Conservation (phyloP, 2,113 vertebrate species). For the Daphoenositta chrysoptera region DNA sequence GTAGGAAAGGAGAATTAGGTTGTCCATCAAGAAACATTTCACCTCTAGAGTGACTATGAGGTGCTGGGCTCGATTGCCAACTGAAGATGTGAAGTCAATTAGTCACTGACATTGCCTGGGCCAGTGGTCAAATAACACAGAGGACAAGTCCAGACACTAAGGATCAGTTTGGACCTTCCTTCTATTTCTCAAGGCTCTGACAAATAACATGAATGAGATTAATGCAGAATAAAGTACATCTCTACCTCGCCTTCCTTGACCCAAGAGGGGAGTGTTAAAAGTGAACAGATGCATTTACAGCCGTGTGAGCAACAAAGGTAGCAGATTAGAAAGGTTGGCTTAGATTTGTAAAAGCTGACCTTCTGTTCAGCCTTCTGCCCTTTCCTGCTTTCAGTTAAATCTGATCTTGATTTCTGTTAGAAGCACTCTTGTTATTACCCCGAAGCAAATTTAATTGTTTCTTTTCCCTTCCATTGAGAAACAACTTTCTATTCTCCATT, state of each 20-base stretch:
- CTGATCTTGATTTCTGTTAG: background rate
- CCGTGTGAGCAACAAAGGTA: background rate
- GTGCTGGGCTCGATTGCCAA: background rate
- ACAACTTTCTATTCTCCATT: background rate
- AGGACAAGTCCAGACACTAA: background rate
- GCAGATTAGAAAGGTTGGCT: background rate
- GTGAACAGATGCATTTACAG: background rate
- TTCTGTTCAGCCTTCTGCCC: background rate
- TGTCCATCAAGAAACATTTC: background rate
- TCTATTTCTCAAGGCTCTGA: background rate
- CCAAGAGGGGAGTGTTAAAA: background rate
- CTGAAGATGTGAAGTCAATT: background rate
- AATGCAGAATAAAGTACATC: background rate
- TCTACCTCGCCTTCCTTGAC: background rate
- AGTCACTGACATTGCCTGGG: background rate
- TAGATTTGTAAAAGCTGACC: background rate
- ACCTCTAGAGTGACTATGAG: background rate
- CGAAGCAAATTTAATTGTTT: background rate
- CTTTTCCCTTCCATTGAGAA: background rate
- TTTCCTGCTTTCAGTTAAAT: background rate
- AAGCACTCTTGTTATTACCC: background rate
- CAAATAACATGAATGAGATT: background rate
- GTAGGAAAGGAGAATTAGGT: background rate
- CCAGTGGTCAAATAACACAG: background rate
- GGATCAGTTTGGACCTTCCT: background rate